Evolutionary conservation across 2,113 vertebrate species (phyloP).

Genomic region (Ardeotis arabs): DNA sequence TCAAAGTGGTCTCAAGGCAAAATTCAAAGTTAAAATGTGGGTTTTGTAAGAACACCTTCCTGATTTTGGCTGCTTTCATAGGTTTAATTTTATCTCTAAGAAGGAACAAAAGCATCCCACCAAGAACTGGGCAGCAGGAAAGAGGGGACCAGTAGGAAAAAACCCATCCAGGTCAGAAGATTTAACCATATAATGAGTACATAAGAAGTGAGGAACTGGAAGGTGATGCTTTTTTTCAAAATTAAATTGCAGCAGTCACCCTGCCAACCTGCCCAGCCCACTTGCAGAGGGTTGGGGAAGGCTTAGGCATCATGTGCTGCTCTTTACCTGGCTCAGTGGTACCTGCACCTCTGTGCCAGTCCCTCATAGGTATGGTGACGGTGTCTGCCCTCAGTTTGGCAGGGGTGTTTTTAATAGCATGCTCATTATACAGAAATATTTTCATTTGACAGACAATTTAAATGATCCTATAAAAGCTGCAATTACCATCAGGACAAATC

Average conservation of each 20-base stretch:
- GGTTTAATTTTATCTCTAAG: slow-evolving; percentile 66
- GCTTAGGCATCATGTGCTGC: background rate
- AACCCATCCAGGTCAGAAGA: slow-evolving; percentile 21
- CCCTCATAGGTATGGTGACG: slow-evolving; percentile 32
- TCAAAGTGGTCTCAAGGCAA: slow-evolving; percentile 46
- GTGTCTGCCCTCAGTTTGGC: slow-evolving; percentile 46
- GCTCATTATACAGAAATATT: slow-evolving; percentile 72
- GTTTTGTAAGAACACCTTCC: slow-evolving; percentile 55
- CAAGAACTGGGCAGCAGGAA: slow-evolving; percentile 31
- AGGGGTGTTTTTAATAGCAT: slow-evolving; percentile 65
- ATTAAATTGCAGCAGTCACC: background rate
- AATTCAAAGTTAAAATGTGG: slow-evolving; percentile 61
- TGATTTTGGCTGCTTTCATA: slow-evolving; percentile 47
- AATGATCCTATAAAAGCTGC: slow-evolving; percentile 64
- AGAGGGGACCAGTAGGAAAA: background rate
- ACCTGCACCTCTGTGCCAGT: background rate
- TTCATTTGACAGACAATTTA: slow-evolving; percentile 72
- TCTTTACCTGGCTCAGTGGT: background rate
- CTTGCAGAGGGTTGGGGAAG: background rate
- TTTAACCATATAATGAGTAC: slow-evolving; percentile 70
- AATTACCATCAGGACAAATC: slow-evolving; percentile 69
- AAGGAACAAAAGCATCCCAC: slow-evolving; percentile 52
- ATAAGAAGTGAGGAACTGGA: slow-evolving; percentile 55
- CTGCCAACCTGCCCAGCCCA: background rate
- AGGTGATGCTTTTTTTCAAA: background rate